Evolutionary conservation across 2,797 vertebrate genomes (phyloP).

Genomic region (Muscicapa comitata): DNA sequence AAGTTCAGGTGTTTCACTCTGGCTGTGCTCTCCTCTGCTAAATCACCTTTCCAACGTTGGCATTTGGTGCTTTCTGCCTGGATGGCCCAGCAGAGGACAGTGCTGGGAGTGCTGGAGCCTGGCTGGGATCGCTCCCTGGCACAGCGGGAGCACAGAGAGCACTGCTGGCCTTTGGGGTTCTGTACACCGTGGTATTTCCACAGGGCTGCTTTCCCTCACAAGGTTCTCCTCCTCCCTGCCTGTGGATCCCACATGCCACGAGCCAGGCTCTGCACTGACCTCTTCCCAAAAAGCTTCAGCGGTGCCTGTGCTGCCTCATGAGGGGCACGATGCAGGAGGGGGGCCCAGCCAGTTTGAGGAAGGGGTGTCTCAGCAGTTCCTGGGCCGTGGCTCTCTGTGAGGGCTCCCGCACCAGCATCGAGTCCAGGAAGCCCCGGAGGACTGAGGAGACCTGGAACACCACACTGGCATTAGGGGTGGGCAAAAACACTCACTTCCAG

Average conservation of each 20-base stretch:
- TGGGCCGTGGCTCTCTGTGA: conserved; percentile 92
- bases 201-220: background rate
- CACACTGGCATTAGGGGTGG: background rate
- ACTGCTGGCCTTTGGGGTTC: background rate
- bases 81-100: conserved; percentile 5
- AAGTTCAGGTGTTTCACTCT: conserved; percentile 48
- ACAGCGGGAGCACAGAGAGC: background rate
- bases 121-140: background rate
- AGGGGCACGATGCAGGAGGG: conserved; percentile 96
- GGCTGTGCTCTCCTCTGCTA: conserved; percentile 71
- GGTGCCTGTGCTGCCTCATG: conserved; percentile 96
- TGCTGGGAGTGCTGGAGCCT: background rate
- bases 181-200: background rate
- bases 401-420: conserved; percentile 95
- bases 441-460: conserved; percentile 86
- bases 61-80: conserved; percentile 9
- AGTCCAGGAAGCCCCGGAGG: conserved; percentile 91
- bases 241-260: accelerated
- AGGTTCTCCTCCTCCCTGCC: background rate
- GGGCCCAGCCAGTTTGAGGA: conserved; percentile 91
- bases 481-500: accelerated
- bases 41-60: background rate
- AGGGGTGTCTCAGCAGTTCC: conserved; percentile 91
- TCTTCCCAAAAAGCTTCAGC: conserved; percentile 68
- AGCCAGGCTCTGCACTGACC: background rate